A percentile compares a stretch with the other conserved stretches of the same genome.
These are phyloP conservation scores for Argentina silus DNA, from an alignment of 2,797 vertebrate species.

Conservation along the genomic window DNA sequence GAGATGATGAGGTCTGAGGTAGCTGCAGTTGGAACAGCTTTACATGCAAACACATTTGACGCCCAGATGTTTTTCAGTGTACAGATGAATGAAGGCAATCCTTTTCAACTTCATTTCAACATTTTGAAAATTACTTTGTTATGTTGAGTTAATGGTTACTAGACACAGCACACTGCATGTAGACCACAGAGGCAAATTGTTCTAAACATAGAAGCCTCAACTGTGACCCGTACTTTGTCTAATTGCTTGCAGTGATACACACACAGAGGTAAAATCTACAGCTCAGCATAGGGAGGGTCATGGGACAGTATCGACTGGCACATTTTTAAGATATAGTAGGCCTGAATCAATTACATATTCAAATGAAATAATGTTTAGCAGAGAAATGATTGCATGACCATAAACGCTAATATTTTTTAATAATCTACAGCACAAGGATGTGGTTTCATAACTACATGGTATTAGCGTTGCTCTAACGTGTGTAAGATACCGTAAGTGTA, in stretches of 20 bases:
- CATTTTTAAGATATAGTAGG: too few relatives aligned
- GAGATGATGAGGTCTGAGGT: neutral
- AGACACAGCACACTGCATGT: constrained; percentile 24
- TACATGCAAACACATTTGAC: constrained; percentile 56
- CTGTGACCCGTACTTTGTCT: constrained; percentile 30
- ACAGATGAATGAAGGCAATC: constrained; percentile 40
- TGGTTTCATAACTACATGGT: constrained; percentile 73
- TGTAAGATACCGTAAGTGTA: constrained; percentile 89
- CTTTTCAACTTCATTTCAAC: constrained; percentile 57
- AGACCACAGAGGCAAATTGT: constrained; percentile 25
- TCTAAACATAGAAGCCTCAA: constrained; percentile 49
- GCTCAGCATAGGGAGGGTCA: neutral
- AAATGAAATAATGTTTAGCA: neutral
- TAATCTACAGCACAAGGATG: constrained; percentile 64
- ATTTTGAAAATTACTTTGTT: constrained; percentile 62
- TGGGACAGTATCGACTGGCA: constrained; percentile 9
- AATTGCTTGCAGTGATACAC: constrained; percentile 59
- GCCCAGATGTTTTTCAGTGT: constrained; percentile 59
- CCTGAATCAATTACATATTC: neutral
- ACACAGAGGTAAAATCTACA: constrained; percentile 26
- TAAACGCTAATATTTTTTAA: constrained; percentile 49
- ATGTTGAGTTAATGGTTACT: constrained; percentile 46
- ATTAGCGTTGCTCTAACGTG: constrained; percentile 89
- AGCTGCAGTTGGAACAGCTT: constrained; percentile 54
- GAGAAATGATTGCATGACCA: neutral